These are phyloP conservation scores for Turritopsis dohrnii DNA, from an alignment of 30 jellyfish, hydroid and myxozoan species.

Conservation along the genomic window DNA sequence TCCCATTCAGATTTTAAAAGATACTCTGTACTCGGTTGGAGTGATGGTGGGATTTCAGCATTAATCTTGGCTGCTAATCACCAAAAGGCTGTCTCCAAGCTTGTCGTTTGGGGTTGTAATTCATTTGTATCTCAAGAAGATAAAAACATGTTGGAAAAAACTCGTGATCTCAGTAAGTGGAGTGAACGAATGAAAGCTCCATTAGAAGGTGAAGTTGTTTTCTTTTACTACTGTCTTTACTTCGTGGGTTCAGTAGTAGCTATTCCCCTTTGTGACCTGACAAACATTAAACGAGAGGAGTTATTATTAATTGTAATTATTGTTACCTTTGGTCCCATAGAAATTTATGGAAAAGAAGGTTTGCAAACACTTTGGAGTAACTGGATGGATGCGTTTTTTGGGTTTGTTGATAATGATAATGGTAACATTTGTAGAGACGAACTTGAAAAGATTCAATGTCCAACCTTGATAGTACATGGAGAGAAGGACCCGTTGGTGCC, in stretches of 20 bases:
- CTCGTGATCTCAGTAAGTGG: constrained; percentile 65
- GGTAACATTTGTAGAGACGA: constrained; percentile 55
- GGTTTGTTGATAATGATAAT: constrained; percentile 29
- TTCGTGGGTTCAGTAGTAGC: neutral
- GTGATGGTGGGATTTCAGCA: constrained; percentile 85
- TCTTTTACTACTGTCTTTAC: neutral
- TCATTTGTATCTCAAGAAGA: constrained; percentile 56
- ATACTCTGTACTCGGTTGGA: constrained; percentile 75
- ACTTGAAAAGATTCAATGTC: constrained; percentile 53
- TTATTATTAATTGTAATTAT: neutral
- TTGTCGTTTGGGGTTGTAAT: constrained; percentile 78
- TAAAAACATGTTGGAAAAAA: constrained; percentile 21
- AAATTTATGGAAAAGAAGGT: constrained; percentile 64
- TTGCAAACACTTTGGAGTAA: constrained; percentile 62
- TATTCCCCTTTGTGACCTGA: too few species aligned
- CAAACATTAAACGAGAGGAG: too few species aligned
- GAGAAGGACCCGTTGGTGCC: constrained; percentile 64
- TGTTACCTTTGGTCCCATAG: constrained; percentile 17
- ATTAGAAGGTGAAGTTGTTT: constrained; percentile 53
- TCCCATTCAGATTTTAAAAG: constrained; percentile 48
- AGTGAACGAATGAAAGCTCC: constrained; percentile 68
- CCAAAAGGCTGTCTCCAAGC: constrained; percentile 41
- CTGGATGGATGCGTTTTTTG: constrained; percentile 60
- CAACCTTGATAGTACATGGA: constrained; percentile 76
- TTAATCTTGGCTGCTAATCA: constrained; percentile 57